Evolutionary conservation across 2,888 invertebrate genomes (phyloP).

Genomic region (Trichopoda pennipes): DNA sequence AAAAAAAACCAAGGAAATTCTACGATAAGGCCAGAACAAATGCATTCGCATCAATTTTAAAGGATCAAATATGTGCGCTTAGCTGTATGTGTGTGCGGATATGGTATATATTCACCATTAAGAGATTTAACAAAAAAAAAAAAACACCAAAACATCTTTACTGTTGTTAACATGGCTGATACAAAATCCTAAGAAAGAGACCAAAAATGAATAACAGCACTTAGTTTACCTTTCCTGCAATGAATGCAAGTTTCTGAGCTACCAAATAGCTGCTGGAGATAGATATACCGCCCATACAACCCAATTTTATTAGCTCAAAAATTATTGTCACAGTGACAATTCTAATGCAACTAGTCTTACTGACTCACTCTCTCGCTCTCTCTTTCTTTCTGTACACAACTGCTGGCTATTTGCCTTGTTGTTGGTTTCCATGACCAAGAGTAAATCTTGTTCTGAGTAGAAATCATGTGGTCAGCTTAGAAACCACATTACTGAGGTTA

Average conservation of each 20-base stretch:
- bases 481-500: conserved; percentile 62
- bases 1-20: conserved; percentile 28
- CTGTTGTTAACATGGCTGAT: conserved; percentile 1
- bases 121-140: conserved; percentile 16
- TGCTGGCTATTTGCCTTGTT: neutral
- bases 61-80: neutral
- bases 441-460: conserved; percentile 60
- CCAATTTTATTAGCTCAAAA: conserved; percentile 18
- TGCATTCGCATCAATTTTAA: conserved; percentile 42
- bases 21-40: conserved; percentile 55
- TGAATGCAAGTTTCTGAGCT: conserved; percentile 13
- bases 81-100: neutral
- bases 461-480: conserved; percentile 68
- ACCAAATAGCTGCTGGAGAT: neutral
- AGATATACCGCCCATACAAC: neutral
- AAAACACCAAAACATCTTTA: neutral
- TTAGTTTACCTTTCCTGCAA: conserved; percentile 15
- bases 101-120: neutral
- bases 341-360: conserved; percentile 18
- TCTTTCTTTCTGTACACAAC: too few species aligned
- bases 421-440: conserved; percentile 2
- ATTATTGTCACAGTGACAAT: neutral
- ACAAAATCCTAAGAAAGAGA: neutral
- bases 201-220: neutral
- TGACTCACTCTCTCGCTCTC: too few species aligned